Percentiles rank a stretch among this genome's conserved stretches.
Evolutionary conservation across 2,797 vertebrate genomes (phyloP).

Genomic region (Morelia viridis): DNA sequence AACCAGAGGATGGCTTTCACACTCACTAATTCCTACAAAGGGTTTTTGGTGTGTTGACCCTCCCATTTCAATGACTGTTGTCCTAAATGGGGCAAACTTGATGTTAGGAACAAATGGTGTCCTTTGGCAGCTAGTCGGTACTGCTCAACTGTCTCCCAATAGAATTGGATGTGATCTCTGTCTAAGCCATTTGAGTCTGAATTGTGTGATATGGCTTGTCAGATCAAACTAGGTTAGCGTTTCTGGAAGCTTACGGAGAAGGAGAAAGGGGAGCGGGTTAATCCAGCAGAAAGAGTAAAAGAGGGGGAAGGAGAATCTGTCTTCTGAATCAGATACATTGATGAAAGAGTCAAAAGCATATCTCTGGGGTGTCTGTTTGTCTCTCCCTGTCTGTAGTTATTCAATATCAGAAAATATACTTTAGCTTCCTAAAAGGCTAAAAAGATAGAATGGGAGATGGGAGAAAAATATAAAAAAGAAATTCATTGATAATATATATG

Average conservation of each 20-base stretch:
- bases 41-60: neutral
- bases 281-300: neutral
- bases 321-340: neutral
- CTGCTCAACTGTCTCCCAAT: slow-evolving; percentile 21
- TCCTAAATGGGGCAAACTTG: neutral
- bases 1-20: neutral
- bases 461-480: neutral
- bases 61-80: neutral
- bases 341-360: neutral
- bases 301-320: neutral
- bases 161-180: slow-evolving; percentile 34
- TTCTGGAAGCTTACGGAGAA: slow-evolving; percentile 9
- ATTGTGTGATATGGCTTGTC: slow-evolving; percentile 33
- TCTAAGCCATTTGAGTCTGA: slow-evolving; percentile 24
- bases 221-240: slow-evolving; percentile 38
- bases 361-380: neutral
- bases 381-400: neutral
- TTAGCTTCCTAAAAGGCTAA: neutral
- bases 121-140: slow-evolving; percentile 28
- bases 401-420: neutral
- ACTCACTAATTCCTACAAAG: neutral
- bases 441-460: neutral
- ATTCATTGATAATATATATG: neutral
- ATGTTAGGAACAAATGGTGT: slow-evolving; percentile 9
- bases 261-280: neutral